Base-by-base conservation (phyloP, 2,113 vertebrate species). In the Paramormyrops kingsleyae region DNA sequence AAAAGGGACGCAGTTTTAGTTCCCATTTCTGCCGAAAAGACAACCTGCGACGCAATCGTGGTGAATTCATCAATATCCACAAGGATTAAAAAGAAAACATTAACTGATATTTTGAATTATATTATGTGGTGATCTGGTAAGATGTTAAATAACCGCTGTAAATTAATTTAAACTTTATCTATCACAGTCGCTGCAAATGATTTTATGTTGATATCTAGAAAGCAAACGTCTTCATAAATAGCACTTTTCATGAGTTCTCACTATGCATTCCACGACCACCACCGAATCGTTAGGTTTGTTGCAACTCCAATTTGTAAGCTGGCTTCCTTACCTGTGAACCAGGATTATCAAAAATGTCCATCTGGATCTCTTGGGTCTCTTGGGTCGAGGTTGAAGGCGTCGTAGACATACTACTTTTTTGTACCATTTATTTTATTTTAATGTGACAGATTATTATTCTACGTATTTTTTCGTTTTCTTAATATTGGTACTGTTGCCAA, bases 301-400 rank as follows among this genome's bases (percentile, higher is more conserved):
- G 47, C 46, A 31, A 31, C 47, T 87, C 52, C 49, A n/a, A 31
- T 50, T 87, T 52, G 27, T 17, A 53, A 5, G 39, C 21, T 12
- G 39, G 42, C 59, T 92, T 52, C 88, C 97, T 97, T 96, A 99
- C 98, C 98, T 99, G 98, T 47, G 97, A 97, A 93, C 95, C 93
- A 90, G 97, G 97, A 90, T 97, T 96, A 92, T 98, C 98, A 92
- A 99, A 97, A 95, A 98, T 97, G 95, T 98, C 98, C 98, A 99
- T 99, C 93, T 97, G 98, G 95, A 99, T 99, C 96, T 99, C 98
- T 95, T 98, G 98, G 94, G 97, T 99, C 96, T 99, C 98, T 95
- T 98, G 98, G 94, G 97, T 97, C 92, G 98, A 97, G 96, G 96
- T 98, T 96, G 97, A 98, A 92, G 97, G 97, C 94, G 97, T 97